Percentiles rank a stretch among this genome's conserved stretches.
Evolutionary conservation across 92 coral and sea anemone species (phyloP).

Genomic region (Porites lobata): DNA sequence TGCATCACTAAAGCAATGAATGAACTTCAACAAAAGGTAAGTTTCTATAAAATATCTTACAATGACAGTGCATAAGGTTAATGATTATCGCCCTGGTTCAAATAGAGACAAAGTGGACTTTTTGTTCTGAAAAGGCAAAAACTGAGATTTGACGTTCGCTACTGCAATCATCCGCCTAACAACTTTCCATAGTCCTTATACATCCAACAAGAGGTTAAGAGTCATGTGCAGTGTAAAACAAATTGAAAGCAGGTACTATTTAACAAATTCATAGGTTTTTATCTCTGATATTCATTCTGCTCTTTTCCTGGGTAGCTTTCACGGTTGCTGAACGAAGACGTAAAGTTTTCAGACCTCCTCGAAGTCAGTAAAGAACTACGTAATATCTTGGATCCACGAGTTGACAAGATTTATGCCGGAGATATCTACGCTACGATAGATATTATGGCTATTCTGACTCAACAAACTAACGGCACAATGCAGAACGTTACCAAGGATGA

Average conservation of each 20-base stretch:
- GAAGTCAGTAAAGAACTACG: slow-evolving; percentile 46
- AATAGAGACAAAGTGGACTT: no score
- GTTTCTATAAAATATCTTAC: neutral
- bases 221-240: neutral
- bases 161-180: neutral
- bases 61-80: no score
- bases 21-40: slow-evolving; percentile 65
- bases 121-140: no score
- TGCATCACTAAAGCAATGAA: slow-evolving; percentile 75
- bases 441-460: slow-evolving; percentile 57
- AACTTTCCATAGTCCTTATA: neutral
- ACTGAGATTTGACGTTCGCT: neutral
- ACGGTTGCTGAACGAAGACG: slow-evolving; percentile 28
- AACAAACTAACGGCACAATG: slow-evolving; percentile 43
- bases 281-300: neutral
- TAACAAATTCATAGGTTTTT: neutral
- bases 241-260: no score
- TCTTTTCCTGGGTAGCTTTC: slow-evolving; percentile 15
- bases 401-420: slow-evolving; percentile 89
- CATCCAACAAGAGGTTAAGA: no score
- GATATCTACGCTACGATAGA: slow-evolving; percentile 70
- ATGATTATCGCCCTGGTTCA: no score
- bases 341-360: slow-evolving; percentile 56
- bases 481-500: slow-evolving; percentile 73
- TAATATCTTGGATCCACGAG: slow-evolving; percentile 67